Conservation (phyloP, 2,888 invertebrate genomes). For the Drymonia ruficornis region DNA sequence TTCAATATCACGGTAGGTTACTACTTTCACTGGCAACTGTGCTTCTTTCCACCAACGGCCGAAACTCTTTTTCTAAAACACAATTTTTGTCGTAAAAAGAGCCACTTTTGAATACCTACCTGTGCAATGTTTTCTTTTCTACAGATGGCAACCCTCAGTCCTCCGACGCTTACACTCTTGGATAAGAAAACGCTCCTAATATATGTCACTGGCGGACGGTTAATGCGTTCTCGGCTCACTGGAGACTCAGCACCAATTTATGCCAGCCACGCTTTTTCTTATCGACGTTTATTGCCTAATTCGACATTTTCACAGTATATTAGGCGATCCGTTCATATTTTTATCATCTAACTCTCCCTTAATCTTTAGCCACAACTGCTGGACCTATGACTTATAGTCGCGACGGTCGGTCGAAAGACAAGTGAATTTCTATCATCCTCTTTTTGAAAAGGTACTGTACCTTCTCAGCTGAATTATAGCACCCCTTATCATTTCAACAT, state of each 20-base stretch:
- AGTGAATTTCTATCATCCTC: no score
- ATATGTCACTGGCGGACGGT: slow-evolving; percentile 55
- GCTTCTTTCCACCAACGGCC: no score
- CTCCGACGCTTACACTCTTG: slow-evolving; percentile 36
- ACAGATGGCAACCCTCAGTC: neutral
- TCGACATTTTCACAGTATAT: slow-evolving; percentile 67
- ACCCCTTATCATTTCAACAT: no score
- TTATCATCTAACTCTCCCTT: slow-evolving; percentile 28
- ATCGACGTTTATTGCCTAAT: slow-evolving; percentile 71
- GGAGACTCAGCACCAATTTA: slow-evolving; percentile 71
- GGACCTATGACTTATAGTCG: neutral
- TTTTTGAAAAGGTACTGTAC: no score
- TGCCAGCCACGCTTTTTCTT: slow-evolving; percentile 69
- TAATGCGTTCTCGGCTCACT: slow-evolving; percentile 70
- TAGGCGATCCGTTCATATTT: slow-evolving; percentile 59
- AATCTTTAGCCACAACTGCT: neutral
- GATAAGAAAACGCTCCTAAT: slow-evolving; percentile 59
- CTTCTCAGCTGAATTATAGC: no score
- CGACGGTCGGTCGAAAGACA: no score
- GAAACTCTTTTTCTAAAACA: no score
- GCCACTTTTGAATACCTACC: no score
- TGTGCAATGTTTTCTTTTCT: neutral
- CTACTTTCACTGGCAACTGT: no score
- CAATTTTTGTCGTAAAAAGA: no score
- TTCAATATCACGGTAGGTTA: no score